A percentile compares a stretch with the other conserved stretches of the same genome.
Evolutionary conservation across 2,888 invertebrate genomes (phyloP).

Genomic region (Phalera bucephala): DNA sequence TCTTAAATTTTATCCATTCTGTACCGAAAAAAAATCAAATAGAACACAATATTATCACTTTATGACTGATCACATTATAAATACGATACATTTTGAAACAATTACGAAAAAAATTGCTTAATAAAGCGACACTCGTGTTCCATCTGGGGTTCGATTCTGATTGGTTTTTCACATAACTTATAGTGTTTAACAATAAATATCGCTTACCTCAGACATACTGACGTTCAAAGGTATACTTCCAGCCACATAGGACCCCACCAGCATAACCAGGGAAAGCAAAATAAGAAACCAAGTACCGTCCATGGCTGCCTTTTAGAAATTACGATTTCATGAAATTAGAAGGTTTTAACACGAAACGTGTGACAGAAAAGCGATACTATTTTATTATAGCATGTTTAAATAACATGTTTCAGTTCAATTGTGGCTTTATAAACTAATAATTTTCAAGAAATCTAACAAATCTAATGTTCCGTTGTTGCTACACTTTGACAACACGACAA

Average conservation of each 20-base stretch:
- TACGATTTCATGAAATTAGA: constrained; percentile 13
- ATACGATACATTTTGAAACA: constrained; percentile 1
- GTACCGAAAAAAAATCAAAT: too few relatives aligned
- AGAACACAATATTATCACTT: too few relatives aligned
- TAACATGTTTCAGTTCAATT: constrained; percentile 39
- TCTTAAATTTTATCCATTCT: too few relatives aligned
- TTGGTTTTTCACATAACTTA: neutral
- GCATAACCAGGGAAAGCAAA: constrained; percentile 94
- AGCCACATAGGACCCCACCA: constrained; percentile 97
- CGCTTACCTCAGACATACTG: constrained; percentile 94
- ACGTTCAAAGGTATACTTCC: constrained; percentile 98
- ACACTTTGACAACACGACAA: constrained; percentile 32
- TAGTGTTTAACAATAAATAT: constrained; percentile 1
- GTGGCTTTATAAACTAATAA: constrained; percentile 29
- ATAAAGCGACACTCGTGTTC: constrained; percentile 6
- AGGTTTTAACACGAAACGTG: constrained; percentile 16
- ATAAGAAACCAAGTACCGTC: constrained; percentile 93
- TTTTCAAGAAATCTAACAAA: constrained; percentile 13
- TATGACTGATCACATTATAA: too few relatives aligned
- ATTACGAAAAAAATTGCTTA: constrained; percentile 13
- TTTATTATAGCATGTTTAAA: constrained; percentile 34
- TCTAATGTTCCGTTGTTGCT: too few relatives aligned
- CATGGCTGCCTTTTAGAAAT: constrained; percentile 76
- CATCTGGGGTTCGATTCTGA: constrained; percentile 10
- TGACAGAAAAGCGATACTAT: constrained; percentile 24